A percentile compares a stretch with the other conserved stretches of the same genome.
These are phyloP conservation scores for Ctenomys sociabilis DNA, from an alignment of 2,113 vertebrate genomes.

Conservation along the genomic window DNA sequence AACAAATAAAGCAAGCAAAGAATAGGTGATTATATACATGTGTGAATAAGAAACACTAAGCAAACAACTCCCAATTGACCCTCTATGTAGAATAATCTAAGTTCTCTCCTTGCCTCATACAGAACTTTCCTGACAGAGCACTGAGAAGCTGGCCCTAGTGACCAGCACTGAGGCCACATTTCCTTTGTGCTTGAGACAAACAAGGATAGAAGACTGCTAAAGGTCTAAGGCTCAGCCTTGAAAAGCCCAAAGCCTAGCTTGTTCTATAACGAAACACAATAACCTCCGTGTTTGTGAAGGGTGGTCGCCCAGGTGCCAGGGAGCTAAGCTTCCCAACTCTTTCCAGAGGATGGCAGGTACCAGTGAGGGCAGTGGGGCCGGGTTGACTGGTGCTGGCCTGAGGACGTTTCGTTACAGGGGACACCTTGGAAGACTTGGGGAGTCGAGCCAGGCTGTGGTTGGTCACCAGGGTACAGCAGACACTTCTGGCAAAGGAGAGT, in stretches of 20 bases:
- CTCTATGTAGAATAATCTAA: background rate
- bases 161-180: background rate
- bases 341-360: background rate
- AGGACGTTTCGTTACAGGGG: background rate
- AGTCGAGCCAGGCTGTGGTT: background rate
- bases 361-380: background rate
- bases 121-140: background rate
- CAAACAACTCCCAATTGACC: background rate
- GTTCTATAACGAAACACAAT: background rate
- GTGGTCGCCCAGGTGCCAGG: background rate
- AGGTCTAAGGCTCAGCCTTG: background rate
- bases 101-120: background rate
- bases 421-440: too few species aligned
- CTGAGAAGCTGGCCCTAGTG: background rate
- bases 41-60: background rate
- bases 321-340: background rate
- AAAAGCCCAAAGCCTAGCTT: background rate
- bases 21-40: background rate
- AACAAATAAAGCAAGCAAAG: slow-evolving; percentile 28
- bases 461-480: background rate
- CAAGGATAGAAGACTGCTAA: background rate
- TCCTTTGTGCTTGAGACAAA: background rate
- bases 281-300: background rate
- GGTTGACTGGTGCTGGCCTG: accelerated
- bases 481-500: background rate